phyloP scores from a whole-genome alignment of 2,888 invertebrate genomes.

The Meteorus cinctellus region DNA sequence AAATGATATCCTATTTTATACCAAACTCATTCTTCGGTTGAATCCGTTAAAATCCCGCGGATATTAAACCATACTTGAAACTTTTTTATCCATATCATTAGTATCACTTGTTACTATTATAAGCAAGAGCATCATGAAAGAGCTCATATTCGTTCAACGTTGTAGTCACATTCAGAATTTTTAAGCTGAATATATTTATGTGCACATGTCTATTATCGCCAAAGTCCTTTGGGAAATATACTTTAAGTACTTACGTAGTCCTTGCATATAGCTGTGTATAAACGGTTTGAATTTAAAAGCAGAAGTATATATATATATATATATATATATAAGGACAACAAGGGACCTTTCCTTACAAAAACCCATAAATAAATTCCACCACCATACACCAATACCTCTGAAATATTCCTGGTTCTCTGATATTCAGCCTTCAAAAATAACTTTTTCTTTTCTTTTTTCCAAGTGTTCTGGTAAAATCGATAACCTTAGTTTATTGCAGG shows the following conservation, averaged over 20 bases:
- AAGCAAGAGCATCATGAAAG: background rate
- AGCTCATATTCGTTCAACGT: background rate
- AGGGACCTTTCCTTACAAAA: background rate
- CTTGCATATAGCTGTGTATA: background rate
- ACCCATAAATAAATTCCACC: background rate
- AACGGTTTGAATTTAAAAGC: background rate
- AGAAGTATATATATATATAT: background rate
- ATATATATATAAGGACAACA: background rate
- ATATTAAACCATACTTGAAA: background rate
- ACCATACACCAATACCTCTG: background rate
- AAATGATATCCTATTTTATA: background rate
- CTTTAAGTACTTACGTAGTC: background rate
- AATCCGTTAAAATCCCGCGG: background rate
- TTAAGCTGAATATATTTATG: background rate
- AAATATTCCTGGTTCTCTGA: conserved; percentile 7
- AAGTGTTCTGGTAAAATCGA: background rate
- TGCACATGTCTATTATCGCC: background rate
- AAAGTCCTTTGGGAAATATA: background rate
- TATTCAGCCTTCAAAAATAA: conserved; percentile 12
- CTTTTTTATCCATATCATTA: background rate
- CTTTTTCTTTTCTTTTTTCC: background rate
- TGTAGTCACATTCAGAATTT: background rate
- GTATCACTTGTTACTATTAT: background rate
- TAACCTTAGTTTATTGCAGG: background rate
- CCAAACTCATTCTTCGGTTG: background rate